Evolutionary conservation across 2,888 invertebrate species (phyloP).

Genomic region (Bombyx huttoni): DNA sequence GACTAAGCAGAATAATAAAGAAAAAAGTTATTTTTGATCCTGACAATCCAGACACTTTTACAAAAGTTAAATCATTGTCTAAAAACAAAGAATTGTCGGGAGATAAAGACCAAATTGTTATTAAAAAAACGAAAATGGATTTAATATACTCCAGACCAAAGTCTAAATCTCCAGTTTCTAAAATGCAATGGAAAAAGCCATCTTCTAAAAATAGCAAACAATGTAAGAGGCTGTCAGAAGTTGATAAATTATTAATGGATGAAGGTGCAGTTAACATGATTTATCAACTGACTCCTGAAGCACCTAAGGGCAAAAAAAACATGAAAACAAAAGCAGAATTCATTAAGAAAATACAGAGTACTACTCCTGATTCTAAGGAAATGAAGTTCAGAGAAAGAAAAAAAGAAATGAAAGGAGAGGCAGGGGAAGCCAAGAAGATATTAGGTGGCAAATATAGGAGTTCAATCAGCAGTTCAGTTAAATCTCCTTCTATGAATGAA

Average conservation of each 20-base stretch:
- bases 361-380: conserved; percentile 50
- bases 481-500: conserved; percentile 74
- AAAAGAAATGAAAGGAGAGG: conserved; percentile 47
- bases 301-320: conserved; percentile 60
- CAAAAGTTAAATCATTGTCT: conserved; percentile 39
- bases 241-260: conserved; percentile 84
- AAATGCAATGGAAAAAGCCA: conserved; percentile 61
- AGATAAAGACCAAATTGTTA: conserved; percentile 29
- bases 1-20: conserved; percentile 74
- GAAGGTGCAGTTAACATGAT: conserved; percentile 91
- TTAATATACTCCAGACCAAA: conserved; percentile 25
- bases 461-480: conserved; percentile 49
- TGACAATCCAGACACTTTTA: conserved; percentile 70
- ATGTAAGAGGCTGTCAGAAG: conserved; percentile 76
- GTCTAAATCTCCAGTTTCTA: conserved; percentile 46
- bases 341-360: conserved; percentile 74
- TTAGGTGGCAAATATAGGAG: conserved; percentile 43
- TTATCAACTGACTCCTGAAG: conserved; percentile 79
- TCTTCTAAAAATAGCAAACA: conserved; percentile 57
- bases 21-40: conserved; percentile 84
- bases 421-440: conserved; percentile 45
- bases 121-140: conserved; percentile 43
- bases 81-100: conserved; percentile 34
- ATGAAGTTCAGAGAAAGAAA: conserved; percentile 69
- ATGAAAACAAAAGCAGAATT: conserved; percentile 72